A percentile compares a stretch with the other conserved stretches of the same genome.
These are phyloP conservation scores for Rhincodon typus DNA, from an alignment of 2,797 vertebrate genomes.

Conservation along the genomic window DNA sequence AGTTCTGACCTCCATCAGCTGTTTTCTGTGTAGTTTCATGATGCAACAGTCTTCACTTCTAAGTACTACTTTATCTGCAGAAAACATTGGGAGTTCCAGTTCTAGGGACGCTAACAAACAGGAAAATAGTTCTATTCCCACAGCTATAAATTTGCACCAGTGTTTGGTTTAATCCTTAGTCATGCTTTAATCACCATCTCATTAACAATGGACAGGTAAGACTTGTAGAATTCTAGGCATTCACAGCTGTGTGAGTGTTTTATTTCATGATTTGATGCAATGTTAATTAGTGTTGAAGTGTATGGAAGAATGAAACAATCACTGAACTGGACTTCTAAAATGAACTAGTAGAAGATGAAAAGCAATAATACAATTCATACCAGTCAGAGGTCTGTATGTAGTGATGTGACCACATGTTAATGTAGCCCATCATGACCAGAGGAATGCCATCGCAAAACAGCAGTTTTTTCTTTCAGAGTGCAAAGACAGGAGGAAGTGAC, in stretches of 20 bases:
- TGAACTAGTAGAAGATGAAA: neutral
- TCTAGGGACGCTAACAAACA: neutral
- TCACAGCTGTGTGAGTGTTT: neutral
- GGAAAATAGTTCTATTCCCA: neutral
- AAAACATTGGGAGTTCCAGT: neutral
- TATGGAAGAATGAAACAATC: neutral
- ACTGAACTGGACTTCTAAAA: neutral
- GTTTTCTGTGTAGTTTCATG: no score
- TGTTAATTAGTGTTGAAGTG: neutral
- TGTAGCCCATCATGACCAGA: constrained; percentile 38
- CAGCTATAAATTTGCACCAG: neutral
- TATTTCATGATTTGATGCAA: neutral
- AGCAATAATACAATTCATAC: neutral
- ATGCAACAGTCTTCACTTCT: no score
- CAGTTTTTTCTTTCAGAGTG: constrained; percentile 60
- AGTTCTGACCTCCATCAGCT: neutral
- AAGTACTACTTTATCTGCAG: no score
- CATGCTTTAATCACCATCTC: neutral
- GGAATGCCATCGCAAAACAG: constrained; percentile 51
- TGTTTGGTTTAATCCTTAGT: neutral
- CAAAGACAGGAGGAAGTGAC: constrained; percentile 61
- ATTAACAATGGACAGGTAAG: neutral
- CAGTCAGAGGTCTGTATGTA: neutral
- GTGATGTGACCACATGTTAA: neutral
- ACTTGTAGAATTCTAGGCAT: neutral